These are phyloP conservation scores for Lithophane leautieri DNA, from an alignment of 2,888 invertebrate species.

Conservation along the genomic window DNA sequence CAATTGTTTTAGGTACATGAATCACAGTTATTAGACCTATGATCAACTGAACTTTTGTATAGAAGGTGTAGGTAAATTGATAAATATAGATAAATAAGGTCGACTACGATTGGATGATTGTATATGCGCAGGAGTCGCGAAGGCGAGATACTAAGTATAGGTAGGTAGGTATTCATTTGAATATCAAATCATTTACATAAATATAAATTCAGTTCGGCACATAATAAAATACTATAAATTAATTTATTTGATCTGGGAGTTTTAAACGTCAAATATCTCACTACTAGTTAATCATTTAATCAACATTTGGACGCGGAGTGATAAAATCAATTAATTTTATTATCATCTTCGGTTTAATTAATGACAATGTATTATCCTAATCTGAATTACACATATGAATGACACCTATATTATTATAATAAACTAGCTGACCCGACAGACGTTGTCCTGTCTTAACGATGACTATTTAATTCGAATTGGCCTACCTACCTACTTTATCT, in stretches of 20 bases:
- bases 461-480: too few species aligned
- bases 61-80: background rate
- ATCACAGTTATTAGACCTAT: too few species aligned
- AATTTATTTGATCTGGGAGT: conserved; percentile 20
- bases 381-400: conserved; percentile 34
- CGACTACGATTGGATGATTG: conserved; percentile 11
- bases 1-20: background rate
- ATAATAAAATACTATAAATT: conserved; percentile 31
- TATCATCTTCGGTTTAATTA: conserved; percentile 24
- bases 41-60: background rate
- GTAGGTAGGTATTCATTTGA: conserved; percentile 25
- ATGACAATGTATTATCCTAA: conserved; percentile 33
- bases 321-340: conserved; percentile 43
- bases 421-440: too few species aligned
- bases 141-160: background rate
- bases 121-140: conserved; percentile 25
- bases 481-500: too few species aligned
- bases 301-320: background rate
- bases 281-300: conserved; percentile 13
- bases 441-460: too few species aligned
- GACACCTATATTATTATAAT: conserved; percentile 21
- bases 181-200: conserved; percentile 25
- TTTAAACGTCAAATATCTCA: conserved; percentile 24
- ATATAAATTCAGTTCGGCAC: conserved; percentile 7
- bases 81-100: too few species aligned